Conservation (phyloP, 2,888 invertebrate genomes). For the Ormia ochracea region DNA sequence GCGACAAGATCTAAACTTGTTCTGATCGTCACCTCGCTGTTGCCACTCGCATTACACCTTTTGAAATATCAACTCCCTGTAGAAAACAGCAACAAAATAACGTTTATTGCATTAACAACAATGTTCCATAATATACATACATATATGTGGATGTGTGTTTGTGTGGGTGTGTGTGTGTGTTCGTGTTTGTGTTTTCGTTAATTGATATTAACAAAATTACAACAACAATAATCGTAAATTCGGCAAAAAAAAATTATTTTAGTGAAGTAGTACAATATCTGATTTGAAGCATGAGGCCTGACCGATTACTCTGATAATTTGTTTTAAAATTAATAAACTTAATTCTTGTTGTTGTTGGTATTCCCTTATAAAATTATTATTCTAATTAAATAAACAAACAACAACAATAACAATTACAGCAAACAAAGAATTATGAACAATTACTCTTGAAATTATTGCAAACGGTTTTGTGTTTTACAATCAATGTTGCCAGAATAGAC, state of each 20-base stretch:
- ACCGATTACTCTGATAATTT: slow-evolving; percentile 2
- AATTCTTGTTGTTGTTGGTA: not conserved
- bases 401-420: not conserved
- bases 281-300: not conserved
- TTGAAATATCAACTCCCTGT: slow-evolving; percentile 23
- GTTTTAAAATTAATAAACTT: slow-evolving; percentile 11
- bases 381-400: not conserved
- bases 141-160: too few species aligned
- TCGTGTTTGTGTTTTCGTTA: not conserved
- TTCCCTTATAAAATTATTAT: not conserved
- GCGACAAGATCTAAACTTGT: slow-evolving; percentile 72
- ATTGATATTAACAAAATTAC: slow-evolving; percentile 37
- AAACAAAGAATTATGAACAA: not conserved
- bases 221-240: slow-evolving; percentile 1
- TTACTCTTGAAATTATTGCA: not conserved
- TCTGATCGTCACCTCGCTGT: slow-evolving; percentile 70
- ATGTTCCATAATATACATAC: slow-evolving; percentile 39
- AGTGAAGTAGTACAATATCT: not conserved
- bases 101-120: slow-evolving; percentile 34
- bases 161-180: slow-evolving; percentile 5
- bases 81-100: slow-evolving; percentile 33
- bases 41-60: slow-evolving; percentile 70
- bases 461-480: too few species aligned
- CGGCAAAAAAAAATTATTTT: not conserved
- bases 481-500: too few species aligned